Evolutionary conservation across 2,113 vertebrate genomes (phyloP).

Genomic region (Corvus cornix): DNA sequence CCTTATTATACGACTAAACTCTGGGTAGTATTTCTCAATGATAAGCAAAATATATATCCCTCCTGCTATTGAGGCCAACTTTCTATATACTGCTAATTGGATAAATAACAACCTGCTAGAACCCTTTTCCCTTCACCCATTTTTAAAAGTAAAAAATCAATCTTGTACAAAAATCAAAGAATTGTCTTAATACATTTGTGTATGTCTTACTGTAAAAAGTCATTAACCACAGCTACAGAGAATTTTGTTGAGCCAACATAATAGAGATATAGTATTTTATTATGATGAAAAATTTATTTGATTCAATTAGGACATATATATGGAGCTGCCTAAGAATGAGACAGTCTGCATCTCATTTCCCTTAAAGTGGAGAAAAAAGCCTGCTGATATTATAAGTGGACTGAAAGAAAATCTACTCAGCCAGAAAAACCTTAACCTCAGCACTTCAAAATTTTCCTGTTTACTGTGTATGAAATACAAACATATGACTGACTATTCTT

Average conservation of each 20-base stretch:
- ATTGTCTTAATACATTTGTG: not conserved
- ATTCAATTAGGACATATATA: not conserved
- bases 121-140: not conserved
- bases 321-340: not conserved
- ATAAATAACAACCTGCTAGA: constrained; percentile 42
- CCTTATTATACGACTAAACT: constrained; percentile 55
- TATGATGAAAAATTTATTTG: not conserved
- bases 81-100: constrained; percentile 3
- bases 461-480: not conserved
- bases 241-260: not conserved
- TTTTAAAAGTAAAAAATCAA: not conserved
- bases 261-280: not conserved
- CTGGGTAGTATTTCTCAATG: constrained; percentile 31
- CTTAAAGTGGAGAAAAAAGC: not conserved
- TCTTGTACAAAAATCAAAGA: constrained; percentile 15
- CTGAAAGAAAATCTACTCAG: not conserved
- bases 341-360: not conserved
- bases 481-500: not conserved
- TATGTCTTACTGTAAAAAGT: not conserved
- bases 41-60: constrained; percentile 49
- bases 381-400: not conserved
- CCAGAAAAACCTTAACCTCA: not conserved
- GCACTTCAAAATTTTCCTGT: not conserved
- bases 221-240: not conserved
- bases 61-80: not conserved